Conservation (phyloP, 2,888 invertebrate genomes). For the Abscondita cerata region DNA sequence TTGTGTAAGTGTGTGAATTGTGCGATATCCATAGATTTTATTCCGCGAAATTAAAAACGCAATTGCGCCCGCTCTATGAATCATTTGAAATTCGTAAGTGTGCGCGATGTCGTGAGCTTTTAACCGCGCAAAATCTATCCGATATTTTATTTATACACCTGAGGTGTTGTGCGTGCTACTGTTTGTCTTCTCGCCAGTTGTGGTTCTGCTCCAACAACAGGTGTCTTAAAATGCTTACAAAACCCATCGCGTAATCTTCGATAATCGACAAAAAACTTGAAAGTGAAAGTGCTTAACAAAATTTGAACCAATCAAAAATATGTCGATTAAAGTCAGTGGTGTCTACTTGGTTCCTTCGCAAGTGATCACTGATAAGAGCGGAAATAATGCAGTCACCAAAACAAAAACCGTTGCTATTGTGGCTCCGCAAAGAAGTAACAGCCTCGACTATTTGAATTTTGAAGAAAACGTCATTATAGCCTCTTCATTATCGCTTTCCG, state of each 20-base stretch:
- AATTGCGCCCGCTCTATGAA: background rate
- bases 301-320: conserved; percentile 30
- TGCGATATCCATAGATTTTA: background rate
- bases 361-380: conserved; percentile 50
- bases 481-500: conserved; percentile 84
- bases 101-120: conserved; percentile 1
- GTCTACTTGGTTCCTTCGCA: conserved; percentile 50
- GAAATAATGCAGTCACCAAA: conserved; percentile 40
- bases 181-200: conserved; percentile 20
- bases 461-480: conserved; percentile 92
- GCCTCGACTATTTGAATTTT: conserved; percentile 89
- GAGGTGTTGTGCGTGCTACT: conserved; percentile 32
- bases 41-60: conserved; percentile 3
- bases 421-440: conserved; percentile 78
- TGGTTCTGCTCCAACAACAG: conserved; percentile 23
- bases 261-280: background rate
- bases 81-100: background rate
- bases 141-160: conserved; percentile 16
- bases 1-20: conserved; percentile 7
- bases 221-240: conserved; percentile 25
- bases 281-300: conserved; percentile 11
- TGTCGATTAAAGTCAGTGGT: conserved; percentile 52
- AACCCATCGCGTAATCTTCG: too few species aligned
- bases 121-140: background rate
- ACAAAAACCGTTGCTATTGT: conserved; percentile 71